Base-by-base conservation (phyloP, 2,797 vertebrate species). In the Sebastes matsubarae region DNA sequence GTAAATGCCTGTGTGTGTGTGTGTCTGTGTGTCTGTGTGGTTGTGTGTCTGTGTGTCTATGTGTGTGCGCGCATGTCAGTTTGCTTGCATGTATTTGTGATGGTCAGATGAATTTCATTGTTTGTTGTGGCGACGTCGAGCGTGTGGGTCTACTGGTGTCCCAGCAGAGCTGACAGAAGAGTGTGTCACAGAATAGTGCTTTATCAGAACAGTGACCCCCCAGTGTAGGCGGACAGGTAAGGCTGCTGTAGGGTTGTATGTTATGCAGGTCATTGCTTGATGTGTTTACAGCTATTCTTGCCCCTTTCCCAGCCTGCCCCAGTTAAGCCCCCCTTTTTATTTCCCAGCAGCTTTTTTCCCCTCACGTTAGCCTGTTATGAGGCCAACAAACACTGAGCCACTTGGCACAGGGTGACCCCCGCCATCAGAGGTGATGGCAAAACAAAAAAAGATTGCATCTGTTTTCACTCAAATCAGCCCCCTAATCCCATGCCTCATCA, bases 231-330 rank as follows among this genome's bases (percentile, higher is more conserved):
- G 84, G 81, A 88, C 85, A 88, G 83, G 80, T 91, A 79, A 91
- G 90, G 92, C 93, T 91, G 90, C 89, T 91, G 80, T 91, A 90
- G 84, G 90, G 76, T 86, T 84, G 86, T 89, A 60, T 67, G 80
- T 93, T 93, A 85, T 75, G 78, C 90, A 87, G 91, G 91, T 92
- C 84, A 90, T 89, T 87, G 88, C 89, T 93, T 88, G 87, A 91
- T 91, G 88, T 90, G 88, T 91, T 94, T 91, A 90, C 87, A 93
- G 87, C 78, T 85, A 80, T 75, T 85, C 89, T 46, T 67, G 59
- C 83, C 89, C 82, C 46, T 29, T 84, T 80, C 72, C 79, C 85
- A 75, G 68, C 68, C 20, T 67, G 58, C 67, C 72, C 72, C 46
- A 80, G 68, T 81, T 77, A 46, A 46, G 52, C 75, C 68, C 78